Evolutionary conservation across 2,888 invertebrate species (phyloP).

Genomic region (Drosophila ezoana): DNA sequence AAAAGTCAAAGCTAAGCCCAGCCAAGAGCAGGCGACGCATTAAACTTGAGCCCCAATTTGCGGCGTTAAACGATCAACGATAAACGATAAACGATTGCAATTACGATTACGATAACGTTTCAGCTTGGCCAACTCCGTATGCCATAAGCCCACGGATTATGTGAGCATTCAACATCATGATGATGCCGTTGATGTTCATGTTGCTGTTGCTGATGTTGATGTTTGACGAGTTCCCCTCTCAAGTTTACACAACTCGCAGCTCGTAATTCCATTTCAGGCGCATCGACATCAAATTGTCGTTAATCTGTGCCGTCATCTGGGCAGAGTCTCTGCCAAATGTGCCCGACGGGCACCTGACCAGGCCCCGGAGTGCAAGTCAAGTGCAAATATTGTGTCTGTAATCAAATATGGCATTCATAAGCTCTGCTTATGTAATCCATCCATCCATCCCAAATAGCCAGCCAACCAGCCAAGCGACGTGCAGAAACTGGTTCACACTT

Average conservation of each 20-base stretch:
- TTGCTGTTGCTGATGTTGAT: too few relatives aligned
- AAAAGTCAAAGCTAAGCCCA: slow-evolving; percentile 13
- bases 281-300: neutral
- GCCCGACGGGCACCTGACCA: slow-evolving; percentile 1
- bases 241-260: slow-evolving; percentile 6
- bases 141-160: slow-evolving; percentile 20
- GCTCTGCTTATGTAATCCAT: slow-evolving; percentile 5
- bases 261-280: slow-evolving; percentile 21
- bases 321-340: slow-evolving; percentile 3
- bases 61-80: too few relatives aligned
- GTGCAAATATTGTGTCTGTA: slow-evolving; percentile 41
- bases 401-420: slow-evolving; percentile 20
- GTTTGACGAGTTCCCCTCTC: too few relatives aligned
- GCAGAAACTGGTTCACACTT: slow-evolving; percentile 20
- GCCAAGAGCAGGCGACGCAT: slow-evolving; percentile 66
- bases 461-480: neutral
- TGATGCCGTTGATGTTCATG: slow-evolving; percentile 12
- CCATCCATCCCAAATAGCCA: neutral
- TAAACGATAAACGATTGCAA: slow-evolving; percentile 33
- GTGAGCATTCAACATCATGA: slow-evolving; percentile 25
- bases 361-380: slow-evolving; percentile 48
- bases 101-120: slow-evolving; percentile 18
- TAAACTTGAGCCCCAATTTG: slow-evolving; percentile 63
- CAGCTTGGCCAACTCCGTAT: slow-evolving; percentile 13
- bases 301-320: slow-evolving; percentile 2